These are phyloP conservation scores for Chrysolina haemoptera DNA, from an alignment of 2,888 invertebrate species.

Conservation along the genomic window DNA sequence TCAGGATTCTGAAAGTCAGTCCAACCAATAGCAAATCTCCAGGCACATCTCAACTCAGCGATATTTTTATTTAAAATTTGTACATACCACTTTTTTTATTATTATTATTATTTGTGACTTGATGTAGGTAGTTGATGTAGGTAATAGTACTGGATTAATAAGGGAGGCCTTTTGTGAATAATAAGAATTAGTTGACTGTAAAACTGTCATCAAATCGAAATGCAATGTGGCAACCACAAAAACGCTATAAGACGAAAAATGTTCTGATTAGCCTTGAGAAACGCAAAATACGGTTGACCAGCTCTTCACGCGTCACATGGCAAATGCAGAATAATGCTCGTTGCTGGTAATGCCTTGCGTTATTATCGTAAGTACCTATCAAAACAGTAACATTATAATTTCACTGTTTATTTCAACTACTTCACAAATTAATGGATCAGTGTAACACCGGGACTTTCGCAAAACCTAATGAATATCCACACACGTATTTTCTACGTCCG, in stretches of 20 bases:
- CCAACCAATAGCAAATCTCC: too few species aligned
- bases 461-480: slow-evolving; percentile 36
- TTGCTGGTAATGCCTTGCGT: neutral
- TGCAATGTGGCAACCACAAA: too few species aligned
- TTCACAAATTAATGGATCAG: slow-evolving; percentile 14
- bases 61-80: too few species aligned
- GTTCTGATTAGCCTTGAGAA: neutral
- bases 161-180: too few species aligned
- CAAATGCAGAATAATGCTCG: slow-evolving; percentile 2
- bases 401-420: neutral
- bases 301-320: slow-evolving; percentile 16
- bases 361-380: slow-evolving; percentile 7
- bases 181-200: too few species aligned
- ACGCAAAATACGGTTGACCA: neutral
- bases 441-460: slow-evolving; percentile 38
- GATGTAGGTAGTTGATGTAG: too few species aligned
- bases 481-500: slow-evolving; percentile 41
- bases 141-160: too few species aligned
- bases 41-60: too few species aligned
- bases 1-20: too few species aligned
- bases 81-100: too few species aligned
- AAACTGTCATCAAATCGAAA: too few species aligned
- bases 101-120: too few species aligned
- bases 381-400: slow-evolving; percentile 1
- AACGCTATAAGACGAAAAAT: neutral